These are phyloP conservation scores for Temnopleurus reevesii DNA, from an alignment of 53 echinoderm and acorn worm species.

Conservation along the genomic window DNA sequence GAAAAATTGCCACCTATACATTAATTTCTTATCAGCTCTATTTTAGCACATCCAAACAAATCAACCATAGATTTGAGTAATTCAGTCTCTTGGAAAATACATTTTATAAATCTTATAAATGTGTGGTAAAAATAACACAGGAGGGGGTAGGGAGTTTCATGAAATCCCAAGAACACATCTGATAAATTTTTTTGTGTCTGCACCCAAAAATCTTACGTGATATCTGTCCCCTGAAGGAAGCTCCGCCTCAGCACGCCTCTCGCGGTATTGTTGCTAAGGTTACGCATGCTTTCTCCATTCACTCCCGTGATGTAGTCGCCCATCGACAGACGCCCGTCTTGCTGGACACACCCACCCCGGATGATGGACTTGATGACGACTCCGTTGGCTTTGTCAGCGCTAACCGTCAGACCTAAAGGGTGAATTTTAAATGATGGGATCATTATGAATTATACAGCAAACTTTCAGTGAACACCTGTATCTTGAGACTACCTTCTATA, in stretches of 20 bases:
- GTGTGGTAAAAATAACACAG: no score
- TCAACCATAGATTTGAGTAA: background rate
- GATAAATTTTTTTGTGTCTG: background rate
- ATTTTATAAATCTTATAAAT: no score
- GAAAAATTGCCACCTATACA: no score
- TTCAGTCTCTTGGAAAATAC: background rate
- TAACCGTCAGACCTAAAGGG: slow-evolving; percentile 79
- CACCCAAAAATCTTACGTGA: slow-evolving; percentile 69
- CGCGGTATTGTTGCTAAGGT: slow-evolving; percentile 73
- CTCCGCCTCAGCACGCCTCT: slow-evolving; percentile 78
- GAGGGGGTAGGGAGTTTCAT: background rate
- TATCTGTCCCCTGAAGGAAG: slow-evolving; percentile 79
- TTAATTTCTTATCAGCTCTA: no score
- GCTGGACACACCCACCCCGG: slow-evolving; percentile 87
- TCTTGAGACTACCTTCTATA: no score
- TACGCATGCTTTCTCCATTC: slow-evolving; percentile 79
- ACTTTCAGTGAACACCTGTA: no score
- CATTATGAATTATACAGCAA: no score
- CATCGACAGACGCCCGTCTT: slow-evolving; percentile 81
- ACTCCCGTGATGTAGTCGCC: slow-evolving; percentile 96
- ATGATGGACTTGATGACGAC: slow-evolving; percentile 91
- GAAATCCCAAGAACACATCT: background rate
- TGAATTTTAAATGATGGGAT: background rate
- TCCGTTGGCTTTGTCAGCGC: slow-evolving; percentile 87
- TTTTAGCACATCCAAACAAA: no score